Conservation (phyloP, 2,113 vertebrate species). For the Hiodon alosoides region DNA sequence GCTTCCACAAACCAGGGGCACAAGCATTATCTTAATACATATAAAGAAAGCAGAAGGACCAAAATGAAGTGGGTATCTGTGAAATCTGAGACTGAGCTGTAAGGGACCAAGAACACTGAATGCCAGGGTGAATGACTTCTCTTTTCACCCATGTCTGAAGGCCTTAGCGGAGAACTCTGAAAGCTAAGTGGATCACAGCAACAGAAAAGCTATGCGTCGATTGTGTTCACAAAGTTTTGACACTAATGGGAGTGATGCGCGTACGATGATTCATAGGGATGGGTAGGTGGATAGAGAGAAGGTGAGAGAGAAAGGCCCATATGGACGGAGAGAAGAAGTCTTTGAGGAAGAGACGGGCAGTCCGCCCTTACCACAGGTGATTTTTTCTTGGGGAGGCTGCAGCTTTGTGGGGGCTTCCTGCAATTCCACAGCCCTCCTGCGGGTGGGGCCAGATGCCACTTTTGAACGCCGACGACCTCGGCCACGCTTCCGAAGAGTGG, state of each 20-base stretch:
- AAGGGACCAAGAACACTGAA: neutral
- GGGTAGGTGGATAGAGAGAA: constrained; percentile 8
- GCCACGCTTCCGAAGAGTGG: constrained; percentile 51
- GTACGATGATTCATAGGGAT: constrained; percentile 11
- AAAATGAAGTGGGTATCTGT: neutral
- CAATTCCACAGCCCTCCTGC: constrained; percentile 37
- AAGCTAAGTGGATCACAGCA: constrained; percentile 5
- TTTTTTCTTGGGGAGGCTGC: constrained; percentile 52
- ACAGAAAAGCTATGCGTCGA: constrained; percentile 7
- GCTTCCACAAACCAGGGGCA: neutral
- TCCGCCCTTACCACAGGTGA: constrained; percentile 75
- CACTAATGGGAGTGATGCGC: constrained; percentile 7
- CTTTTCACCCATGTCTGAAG: neutral
- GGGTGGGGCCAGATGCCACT: constrained; percentile 25
- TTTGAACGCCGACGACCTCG: constrained; percentile 54
- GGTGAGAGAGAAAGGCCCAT: constrained; percentile 9
- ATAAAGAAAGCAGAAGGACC: neutral
- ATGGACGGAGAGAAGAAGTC: constrained; percentile 9
- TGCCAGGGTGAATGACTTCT: neutral
- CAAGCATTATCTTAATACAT: neutral
- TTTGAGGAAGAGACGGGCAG: neutral
- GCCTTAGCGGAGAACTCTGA: constrained; percentile 8
- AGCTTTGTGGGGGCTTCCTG: constrained; percentile 17
- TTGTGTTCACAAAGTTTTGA: constrained; percentile 4
- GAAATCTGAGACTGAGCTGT: neutral